Evolutionary conservation across 2,888 invertebrate genomes (phyloP), one percentile per base, ranked within the genome.

Genomic region (Scelioninae gen. 2): DNA sequence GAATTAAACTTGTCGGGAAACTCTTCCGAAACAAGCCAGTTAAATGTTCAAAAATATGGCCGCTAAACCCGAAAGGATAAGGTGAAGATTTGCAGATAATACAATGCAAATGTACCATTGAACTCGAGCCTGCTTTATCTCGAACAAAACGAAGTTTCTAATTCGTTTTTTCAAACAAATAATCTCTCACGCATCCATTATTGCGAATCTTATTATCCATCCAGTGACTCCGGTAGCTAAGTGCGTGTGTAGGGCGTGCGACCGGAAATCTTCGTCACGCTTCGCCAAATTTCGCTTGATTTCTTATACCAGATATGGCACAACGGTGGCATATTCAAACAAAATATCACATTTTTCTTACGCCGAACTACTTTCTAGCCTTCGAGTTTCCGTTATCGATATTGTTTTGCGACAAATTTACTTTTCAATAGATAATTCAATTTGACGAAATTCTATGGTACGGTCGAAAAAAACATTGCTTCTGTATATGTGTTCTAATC

Each of bases 211-310:
- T 63, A 22, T 74, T 74, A 73, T 73, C 65, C 71, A 61, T 74
- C 50, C 35, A 33, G 22, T 37, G 52, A 28, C 65, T 48, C 35
- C 50, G 37, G 60, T 35, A 63, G 28, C 50, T 31, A 58, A 50
- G 73, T 79, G 79, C 78, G 80, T 75, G 79, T 75, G 76, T 78
- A 73, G 81, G 81, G 83, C 85, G 85, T 85, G 85, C 81, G 85
- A 85, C 83, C 84, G 85, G 85, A 85, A 79, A 82, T 79, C 83
- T 78, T 80, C 80, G 84, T 84, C 79, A 82, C 78, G 84, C 81
- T 78, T 83, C 83, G 85, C 81, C 81, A 80, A 82, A 79, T 75
- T 69, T 58, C 68, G 73, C 76, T 77, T 77, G 70, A 77, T 78
- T 77, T 77, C 77, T 64, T 76, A 74, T 72, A 58, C 67, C 22